Conservation (phyloP, 2,797 vertebrate genomes). For the Enteromius trimaculatus region DNA sequence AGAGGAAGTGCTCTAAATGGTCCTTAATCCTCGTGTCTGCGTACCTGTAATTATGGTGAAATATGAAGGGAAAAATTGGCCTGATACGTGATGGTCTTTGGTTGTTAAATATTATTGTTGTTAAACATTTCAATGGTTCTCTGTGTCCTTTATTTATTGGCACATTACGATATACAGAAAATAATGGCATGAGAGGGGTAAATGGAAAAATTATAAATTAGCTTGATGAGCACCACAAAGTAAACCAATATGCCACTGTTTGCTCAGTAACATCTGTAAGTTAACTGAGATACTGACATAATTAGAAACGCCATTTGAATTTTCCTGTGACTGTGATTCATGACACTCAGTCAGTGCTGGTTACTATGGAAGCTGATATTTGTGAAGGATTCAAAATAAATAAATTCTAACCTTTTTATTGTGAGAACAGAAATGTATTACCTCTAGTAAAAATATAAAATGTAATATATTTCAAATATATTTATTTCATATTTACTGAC, state of each 20-base stretch:
- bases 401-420: not conserved
- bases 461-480: too few species aligned
- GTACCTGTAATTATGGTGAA: slow-evolving; percentile 29
- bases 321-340: not conserved
- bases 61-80: not conserved
- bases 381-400: not conserved
- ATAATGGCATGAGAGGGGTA: not conserved
- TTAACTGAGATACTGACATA: not conserved
- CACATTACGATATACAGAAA: not conserved
- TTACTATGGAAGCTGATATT: not conserved
- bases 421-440: not conserved
- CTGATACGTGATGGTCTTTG: not conserved
- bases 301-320: not conserved
- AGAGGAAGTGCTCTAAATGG: slow-evolving; percentile 42
- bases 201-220: not conserved
- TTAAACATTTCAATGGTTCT: not conserved
- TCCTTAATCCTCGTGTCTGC: slow-evolving; percentile 25
- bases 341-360: not conserved
- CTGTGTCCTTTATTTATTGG: not conserved
- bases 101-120: slow-evolving; percentile 9
- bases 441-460: too few species aligned
- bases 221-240: not conserved
- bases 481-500: too few species aligned
- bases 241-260: not conserved
- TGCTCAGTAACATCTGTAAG: not conserved